Evolutionary conservation across 2,113 vertebrate genomes (phyloP), one percentile per base, ranked within the genome.

Genomic region (Geococcyx californianus): DNA sequence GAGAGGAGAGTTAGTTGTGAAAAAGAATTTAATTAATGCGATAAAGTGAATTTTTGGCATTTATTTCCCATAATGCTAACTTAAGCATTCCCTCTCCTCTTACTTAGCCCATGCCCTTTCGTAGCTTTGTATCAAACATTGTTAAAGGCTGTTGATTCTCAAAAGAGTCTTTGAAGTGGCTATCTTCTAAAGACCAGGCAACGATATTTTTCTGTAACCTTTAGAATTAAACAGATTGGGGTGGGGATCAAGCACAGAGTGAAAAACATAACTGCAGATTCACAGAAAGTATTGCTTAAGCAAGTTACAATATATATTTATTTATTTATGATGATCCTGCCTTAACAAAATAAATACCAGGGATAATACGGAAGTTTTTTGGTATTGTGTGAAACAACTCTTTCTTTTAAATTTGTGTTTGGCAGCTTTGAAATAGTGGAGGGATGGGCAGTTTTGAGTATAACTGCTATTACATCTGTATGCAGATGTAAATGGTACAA

Each of bases 121-220:
- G 83, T 97, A 90, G 94, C 92, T 90, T 87, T 64, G 44, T 78
- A 96, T 94, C 93, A 93, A 95, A 97, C 54, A 56, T 87, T 78
- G 62, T 95, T 95, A 81, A 94, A 97, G 66, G 66, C 88, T 93
- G 49, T 82, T 92, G 86, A 83, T 91, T 95, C 94, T 97, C 92
- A 93, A 90, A 96, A 91, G 93, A 82, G 58, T 51, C 88, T 95
- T 96, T 96, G 95, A 97, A 95, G 94, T 94, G 52, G 76, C 94
- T 96, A 94, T 97, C 95, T 97, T 97, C 89, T 96, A 70, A 97
- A 90, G 55, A 95, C 55, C 96, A 96, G 94, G 55, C 90, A 87
- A 93, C 45, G 69, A 96, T 95, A 49, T 92, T 96, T 94, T 91
- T 93, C 91, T 95, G 69, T 94, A 96, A 93, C 84, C 91, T 95